Percentiles rank a stretch among this genome's conserved stretches.
Evolutionary conservation across 1,140 invertebrate genomes (phyloP).

Genomic region (Scaptomyza pallida): DNA sequence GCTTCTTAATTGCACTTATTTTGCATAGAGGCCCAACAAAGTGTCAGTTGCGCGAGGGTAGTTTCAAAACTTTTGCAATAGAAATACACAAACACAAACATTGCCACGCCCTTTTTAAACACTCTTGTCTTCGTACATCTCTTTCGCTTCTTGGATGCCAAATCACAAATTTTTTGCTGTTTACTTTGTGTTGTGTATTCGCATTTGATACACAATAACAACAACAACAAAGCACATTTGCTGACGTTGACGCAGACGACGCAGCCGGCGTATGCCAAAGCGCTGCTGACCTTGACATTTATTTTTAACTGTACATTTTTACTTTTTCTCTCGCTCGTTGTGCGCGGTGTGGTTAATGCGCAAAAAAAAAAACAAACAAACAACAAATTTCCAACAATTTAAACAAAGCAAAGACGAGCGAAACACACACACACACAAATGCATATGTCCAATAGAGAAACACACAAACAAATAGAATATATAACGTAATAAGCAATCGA

Average conservation of each 20-base stretch:
- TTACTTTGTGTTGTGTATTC: conserved; percentile 15
- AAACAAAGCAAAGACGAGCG: background rate
- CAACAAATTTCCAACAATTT: conserved; percentile 22
- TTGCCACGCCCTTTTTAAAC: conserved; percentile 56
- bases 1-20: conserved; percentile 25
- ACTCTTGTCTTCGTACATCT: background rate
- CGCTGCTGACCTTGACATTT: conserved; percentile 77
- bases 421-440: conserved; percentile 1
- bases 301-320: conserved; percentile 76
- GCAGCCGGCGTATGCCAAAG: conserved; percentile 11
- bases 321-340: conserved; percentile 62
- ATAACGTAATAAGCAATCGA: conserved; percentile 24
- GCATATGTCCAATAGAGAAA: conserved; percentile 16
- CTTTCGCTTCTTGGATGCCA: background rate
- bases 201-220: conserved; percentile 34
- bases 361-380: conserved; percentile 32
- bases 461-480: background rate
- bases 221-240: conserved; percentile 27
- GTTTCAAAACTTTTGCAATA: too few species aligned
- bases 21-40: conserved; percentile 15
- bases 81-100: conserved; percentile 18
- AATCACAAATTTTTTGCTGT: conserved; percentile 20
- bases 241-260: conserved; percentile 16
- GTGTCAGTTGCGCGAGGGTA: conserved; percentile 8
- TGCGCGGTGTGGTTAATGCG: conserved; percentile 22